Base-by-base conservation (phyloP, 1,140 invertebrate genomes). In the Penaeus vannamei region DNA sequence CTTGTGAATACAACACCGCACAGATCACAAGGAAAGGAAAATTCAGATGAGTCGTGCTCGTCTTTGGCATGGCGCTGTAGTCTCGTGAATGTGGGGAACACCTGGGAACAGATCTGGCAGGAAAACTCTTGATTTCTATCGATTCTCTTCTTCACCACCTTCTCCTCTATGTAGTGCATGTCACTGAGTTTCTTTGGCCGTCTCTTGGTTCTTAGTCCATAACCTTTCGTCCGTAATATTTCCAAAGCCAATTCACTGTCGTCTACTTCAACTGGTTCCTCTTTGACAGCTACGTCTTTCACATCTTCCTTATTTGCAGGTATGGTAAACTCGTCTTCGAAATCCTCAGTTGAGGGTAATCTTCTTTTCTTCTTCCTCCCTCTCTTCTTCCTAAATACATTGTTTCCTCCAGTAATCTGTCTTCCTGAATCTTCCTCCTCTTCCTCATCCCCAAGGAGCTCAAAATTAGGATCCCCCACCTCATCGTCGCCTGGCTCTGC, bases 141-240 rank as follows among this genome's bases (percentile, higher is more conserved):
- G 1, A 77, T 42, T 61, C 76, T 32, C 29, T 84, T 76, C 59
- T 77, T 84, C 23, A 89, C 69, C n/a, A 79, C 69, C 29, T 89
- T 83, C 46, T 89, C 87, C 87, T 89, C 42, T 22, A 89, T 83
- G 69, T 89, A 89, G 82, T 89, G 87, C 87, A 89, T 89, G 26
- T 89, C 87, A 29, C 81, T 89, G 23, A 89, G 66, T 42, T 89
- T 89, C 60, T 89, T 89, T 61, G 59, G 66, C 1, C 82, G 81
- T 23, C 87, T 81, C 32, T 89, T 89, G 19, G 87, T 89, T 46
- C 87, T 84, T 32, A 89, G 36, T 3, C 87, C 82, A 53, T 89
- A 89, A 8, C 87, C 87, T 53, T 89, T 89, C 36, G 66, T 89
- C 26, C n/a, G 36, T 22, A 89, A 42, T 23, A 89, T 79, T 22